Base-by-base conservation (phyloP, 2,888 invertebrate species). In the Apamea sordens region DNA sequence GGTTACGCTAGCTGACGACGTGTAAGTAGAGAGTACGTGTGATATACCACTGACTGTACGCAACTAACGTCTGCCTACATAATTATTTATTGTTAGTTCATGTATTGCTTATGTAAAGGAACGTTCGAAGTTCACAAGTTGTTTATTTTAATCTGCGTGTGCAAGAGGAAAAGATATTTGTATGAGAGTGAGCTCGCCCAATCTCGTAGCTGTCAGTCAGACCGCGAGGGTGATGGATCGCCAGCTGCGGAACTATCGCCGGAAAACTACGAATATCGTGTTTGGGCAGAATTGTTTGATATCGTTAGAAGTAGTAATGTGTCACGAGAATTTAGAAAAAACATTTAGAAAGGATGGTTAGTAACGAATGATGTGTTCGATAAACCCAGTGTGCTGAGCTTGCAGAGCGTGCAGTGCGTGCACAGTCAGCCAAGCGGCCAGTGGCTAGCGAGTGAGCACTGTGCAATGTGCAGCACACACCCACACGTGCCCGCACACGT, bases 131-230 rank as follows among this genome's bases (percentile, higher is more conserved):
- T 56, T 18, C 15, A 50, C 18, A 74, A 72, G 32, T 15, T 53
- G 21, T 53, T 21, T 11, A 24, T 56, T 28, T 73, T 32, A 8
- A 56, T 44, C 32, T 44, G 50, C 41, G 69, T 47, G 47, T n/a
- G 32, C 18, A 41, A 47, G 44, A 56, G 28, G 53, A 28, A 44
- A 69, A 50, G 18, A 47, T 67, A 50, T 73, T 73, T 2, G 36
- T n/a, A 47, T 44, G n/a, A n/a, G 36, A 53, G 71, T 28, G 36
- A 70, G 50, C 36, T 18, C 8, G n/a, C 21, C 71, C 36, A 71
- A 74, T 71, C 72, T 74, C 36, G n/a, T 50, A n/a, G 74, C 28
- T 28, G 73, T 56, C 74, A 41, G 41, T 28, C 28, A 53, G 24
- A 18, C 15, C 28, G n/a, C 28, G 41, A 7, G 2, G 21, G 53